Conservation (phyloP, 2,797 vertebrate genomes). For the Schizopygopsis pylzovi region DNA sequence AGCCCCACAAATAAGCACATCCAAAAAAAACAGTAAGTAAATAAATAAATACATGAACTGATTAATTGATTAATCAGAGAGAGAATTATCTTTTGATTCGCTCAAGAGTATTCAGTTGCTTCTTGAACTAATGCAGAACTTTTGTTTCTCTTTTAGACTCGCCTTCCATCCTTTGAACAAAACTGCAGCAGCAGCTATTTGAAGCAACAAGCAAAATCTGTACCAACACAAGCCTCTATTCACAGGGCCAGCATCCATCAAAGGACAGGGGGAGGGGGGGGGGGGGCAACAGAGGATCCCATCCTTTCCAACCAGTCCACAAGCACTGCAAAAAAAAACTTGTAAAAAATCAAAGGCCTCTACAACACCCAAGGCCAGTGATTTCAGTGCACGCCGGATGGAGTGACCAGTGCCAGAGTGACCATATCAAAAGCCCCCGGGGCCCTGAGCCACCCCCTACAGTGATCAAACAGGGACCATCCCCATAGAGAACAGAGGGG, state of each 20-base stretch:
- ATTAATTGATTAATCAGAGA: neutral
- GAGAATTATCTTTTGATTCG: neutral
- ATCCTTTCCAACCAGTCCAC: too few species aligned
- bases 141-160: constrained; percentile 36
- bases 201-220: constrained; percentile 48
- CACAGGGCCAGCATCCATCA: constrained; percentile 51
- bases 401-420: constrained; percentile 69
- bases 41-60: neutral
- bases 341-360: constrained; percentile 61
- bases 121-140: constrained; percentile 1
- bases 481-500: constrained; percentile 63
- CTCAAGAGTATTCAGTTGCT: neutral
- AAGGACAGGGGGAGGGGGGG: constrained; percentile 54
- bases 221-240: constrained; percentile 52
- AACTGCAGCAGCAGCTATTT: constrained; percentile 51
- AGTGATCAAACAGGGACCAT: constrained; percentile 75
- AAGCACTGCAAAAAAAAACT: neutral
- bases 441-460: constrained; percentile 70
- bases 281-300: constrained; percentile 61
- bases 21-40: neutral
- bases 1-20: neutral
- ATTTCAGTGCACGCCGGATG: constrained; percentile 52
- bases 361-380: constrained; percentile 54
- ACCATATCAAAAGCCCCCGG: constrained; percentile 70
- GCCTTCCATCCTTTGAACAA: constrained; percentile 52